Evolutionary conservation across 2,888 invertebrate species (phyloP), one percentile per base, ranked within the genome.

Genomic region (Pyrochroa serraticornis): DNA sequence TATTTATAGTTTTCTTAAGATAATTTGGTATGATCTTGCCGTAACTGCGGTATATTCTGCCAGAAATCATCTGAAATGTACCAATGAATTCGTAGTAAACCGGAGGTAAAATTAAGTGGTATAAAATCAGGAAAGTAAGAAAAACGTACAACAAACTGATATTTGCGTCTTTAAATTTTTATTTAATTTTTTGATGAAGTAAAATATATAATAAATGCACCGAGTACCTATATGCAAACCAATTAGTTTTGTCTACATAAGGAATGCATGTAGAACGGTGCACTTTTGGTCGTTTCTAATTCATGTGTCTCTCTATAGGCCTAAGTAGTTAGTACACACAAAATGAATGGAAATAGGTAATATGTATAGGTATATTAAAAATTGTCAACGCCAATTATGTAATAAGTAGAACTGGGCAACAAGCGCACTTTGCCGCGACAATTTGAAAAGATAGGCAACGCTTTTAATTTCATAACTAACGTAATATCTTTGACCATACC

Each of bases 351-450:
- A 56, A 49, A 55, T 55, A 39, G 38, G 32, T 12, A 36, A 42
- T 33, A 42, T 31, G 38, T 51, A 51, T 55, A 41, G 6, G 9
- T 48, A 55, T 47, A 43, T 47, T 48, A 55, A 48, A 47, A 53
- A 53, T 35, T 46, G 53, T 53, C 46, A 53, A 53, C 53, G 45
- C 53, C 48, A 37, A 48, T 55, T 44, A n/a, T n/a, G 13, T 39
- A 12, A 39, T 10, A 8, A 39, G 39, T 50, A 49, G 22, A 56
- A 56, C 49, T 49, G 50, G 49, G 56, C 49, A 50, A 39, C 49
- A 50, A 56, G 49, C 56, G 56, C 56, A 56, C 44, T 56, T 50
- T 44, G 49, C 49, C 56, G 56, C 49, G 44, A 22, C 42, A 49
- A 49, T 56, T 50, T 37, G 34, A 55, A 55, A 49, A 55, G 48